Conservation (phyloP, 2,888 invertebrate genomes). For the Euspilapteryx auroguttella region DNA sequence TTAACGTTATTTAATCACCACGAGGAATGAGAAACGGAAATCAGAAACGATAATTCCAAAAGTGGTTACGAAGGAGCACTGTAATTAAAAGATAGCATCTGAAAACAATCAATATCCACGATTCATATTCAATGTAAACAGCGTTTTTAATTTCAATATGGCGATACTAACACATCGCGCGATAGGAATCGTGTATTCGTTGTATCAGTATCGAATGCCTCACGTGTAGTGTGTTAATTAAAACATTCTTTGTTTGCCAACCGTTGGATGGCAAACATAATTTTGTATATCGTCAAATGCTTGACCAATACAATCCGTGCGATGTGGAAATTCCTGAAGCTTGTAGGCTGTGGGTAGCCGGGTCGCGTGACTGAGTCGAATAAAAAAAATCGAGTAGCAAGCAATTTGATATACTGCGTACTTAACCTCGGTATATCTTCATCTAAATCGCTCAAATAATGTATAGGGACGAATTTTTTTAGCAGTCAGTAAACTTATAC, state of each 20-base stretch:
- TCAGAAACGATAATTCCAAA: too few relatives aligned
- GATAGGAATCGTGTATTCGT: too few relatives aligned
- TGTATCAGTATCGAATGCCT: too few relatives aligned
- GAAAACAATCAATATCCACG: too few relatives aligned
- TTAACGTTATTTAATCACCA: too few relatives aligned
- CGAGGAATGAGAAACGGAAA: too few relatives aligned
- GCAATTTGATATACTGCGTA: constrained; percentile 46
- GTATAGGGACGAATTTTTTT: constrained; percentile 3
- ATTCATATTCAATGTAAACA: too few relatives aligned
- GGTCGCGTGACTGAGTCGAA: constrained; percentile 36
- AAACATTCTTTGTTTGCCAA: background rate
- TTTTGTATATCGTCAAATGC: constrained; percentile 1
- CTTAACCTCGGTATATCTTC: constrained; percentile 44
- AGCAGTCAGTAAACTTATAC: constrained; percentile 3
- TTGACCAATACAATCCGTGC: constrained; percentile 22
- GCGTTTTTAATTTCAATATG: too few relatives aligned
- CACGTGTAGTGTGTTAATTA: constrained; percentile 1
- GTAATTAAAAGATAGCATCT: too few relatives aligned
- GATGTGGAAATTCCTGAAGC: constrained; percentile 36
- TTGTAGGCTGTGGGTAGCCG: constrained; percentile 13
- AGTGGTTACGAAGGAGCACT: too few relatives aligned
- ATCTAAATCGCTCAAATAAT: constrained; percentile 31
- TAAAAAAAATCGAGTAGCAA: constrained; percentile 31
- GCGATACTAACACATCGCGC: too few relatives aligned
- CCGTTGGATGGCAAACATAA: constrained; percentile 3